Percentiles rank a stretch among this genome's conserved stretches.
Conservation (phyloP, 2,888 invertebrate genomes). For the Himalopsyche anomala region DNA sequence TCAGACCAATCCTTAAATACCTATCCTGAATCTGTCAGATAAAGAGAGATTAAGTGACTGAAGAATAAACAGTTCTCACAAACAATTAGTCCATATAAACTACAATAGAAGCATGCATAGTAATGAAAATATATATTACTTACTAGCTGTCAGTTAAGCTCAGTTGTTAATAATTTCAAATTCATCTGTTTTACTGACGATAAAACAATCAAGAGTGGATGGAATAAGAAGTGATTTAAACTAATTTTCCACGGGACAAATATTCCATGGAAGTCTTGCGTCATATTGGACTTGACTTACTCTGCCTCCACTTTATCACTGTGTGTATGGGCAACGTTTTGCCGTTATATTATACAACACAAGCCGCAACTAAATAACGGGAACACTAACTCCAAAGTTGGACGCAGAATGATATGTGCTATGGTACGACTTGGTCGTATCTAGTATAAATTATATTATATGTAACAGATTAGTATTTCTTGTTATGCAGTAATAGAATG, state of each 20-base stretch:
- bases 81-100: too few species aligned
- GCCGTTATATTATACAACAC: conserved; percentile 22
- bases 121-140: too few species aligned
- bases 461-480: not conserved
- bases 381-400: conserved; percentile 20
- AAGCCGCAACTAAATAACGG: conserved; percentile 34
- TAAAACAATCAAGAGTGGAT: too few species aligned
- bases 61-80: too few species aligned
- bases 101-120: too few species aligned
- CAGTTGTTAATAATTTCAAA: too few species aligned
- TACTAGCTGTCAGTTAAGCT: too few species aligned
- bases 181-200: too few species aligned
- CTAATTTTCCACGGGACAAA: not conserved
- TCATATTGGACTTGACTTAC: not conserved
- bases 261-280: not conserved
- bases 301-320: not conserved
- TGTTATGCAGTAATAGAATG: not conserved
- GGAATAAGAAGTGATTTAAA: too few species aligned
- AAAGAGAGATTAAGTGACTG: too few species aligned
- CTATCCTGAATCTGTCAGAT: too few species aligned
- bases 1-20: too few species aligned
- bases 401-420: conserved; percentile 23
- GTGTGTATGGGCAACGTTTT: not conserved
- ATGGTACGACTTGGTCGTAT: conserved; percentile 10
- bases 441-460: not conserved